These are phyloP conservation scores for Pelmatolapia mariae DNA, from an alignment of 2,113 vertebrate genomes.

Conservation along the genomic window DNA sequence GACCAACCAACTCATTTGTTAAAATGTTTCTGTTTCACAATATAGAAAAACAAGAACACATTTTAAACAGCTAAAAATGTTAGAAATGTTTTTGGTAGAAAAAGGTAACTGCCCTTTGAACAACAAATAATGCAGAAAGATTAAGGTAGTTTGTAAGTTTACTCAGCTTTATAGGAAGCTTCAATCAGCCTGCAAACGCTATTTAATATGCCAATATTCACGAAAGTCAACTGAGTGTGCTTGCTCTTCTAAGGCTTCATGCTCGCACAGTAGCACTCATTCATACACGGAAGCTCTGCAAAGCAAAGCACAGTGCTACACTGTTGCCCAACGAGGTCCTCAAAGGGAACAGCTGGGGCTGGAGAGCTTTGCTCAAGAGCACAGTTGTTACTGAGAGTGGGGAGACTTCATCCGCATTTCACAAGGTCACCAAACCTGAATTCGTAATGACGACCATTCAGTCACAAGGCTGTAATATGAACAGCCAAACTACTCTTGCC, in stretches of 20 bases:
- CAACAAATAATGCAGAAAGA: not conserved
- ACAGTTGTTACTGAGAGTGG: not conserved
- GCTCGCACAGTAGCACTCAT: slow-evolving; percentile 30
- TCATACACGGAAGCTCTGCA: slow-evolving; percentile 15
- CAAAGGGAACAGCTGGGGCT: not conserved
- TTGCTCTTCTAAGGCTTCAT: not conserved
- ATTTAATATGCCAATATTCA: not conserved
- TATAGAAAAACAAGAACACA: not conserved
- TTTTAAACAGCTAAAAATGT: not conserved
- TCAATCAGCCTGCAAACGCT: not conserved
- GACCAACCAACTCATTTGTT: not conserved
- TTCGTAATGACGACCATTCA: not conserved
- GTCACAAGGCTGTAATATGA: not conserved
- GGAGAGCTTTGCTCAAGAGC: not conserved
- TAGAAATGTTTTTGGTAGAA: not conserved
- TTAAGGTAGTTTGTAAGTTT: not conserved
- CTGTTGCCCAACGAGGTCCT: not conserved
- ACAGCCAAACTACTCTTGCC: not conserved
- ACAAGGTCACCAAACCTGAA: not conserved
- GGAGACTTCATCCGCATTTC: not conserved
- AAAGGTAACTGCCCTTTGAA: not conserved
- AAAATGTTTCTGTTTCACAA: not conserved
- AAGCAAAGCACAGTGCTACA: slow-evolving; percentile 14
- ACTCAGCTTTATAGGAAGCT: not conserved
- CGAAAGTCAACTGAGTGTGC: not conserved